Evolutionary conservation across 2,888 invertebrate genomes (phyloP), one percentile per base, ranked within the genome.

Genomic region (Hyalella azteca): DNA sequence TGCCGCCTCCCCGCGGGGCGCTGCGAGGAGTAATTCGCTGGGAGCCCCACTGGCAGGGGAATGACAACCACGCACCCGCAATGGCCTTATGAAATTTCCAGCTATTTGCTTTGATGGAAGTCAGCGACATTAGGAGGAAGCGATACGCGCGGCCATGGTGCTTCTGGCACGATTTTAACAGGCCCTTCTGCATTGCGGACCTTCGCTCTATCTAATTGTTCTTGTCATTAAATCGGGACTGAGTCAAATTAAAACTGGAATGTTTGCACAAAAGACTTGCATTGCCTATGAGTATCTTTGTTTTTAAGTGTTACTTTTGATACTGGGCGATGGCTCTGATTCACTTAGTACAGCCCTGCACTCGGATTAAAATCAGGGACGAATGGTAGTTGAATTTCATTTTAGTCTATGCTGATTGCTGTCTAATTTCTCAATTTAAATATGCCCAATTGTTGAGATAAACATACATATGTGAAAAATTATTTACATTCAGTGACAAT

Each of bases 41-140:
- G 36, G 15, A 15, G 13, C n/a, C 66, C 36, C 29, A 32, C 19
- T 15, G n/a, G 5, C 7, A 5, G 19, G 66, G 29, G 66, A 66
- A 66, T 36, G 66, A 66, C n/a, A 32, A 66, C 36, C 66, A 29
- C 36, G 66, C 66, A 36, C 36, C 36, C 36, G 32, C 5, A 36
- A 32, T 66, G 19, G 66, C 32, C 3, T 36, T 5, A 5, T 36
- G 36, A 66, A 66, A 66, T 66, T 54, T 54, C 66, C 13, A 66
- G 36, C 36, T 66, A 66, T 66, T 32, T 29, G 66, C 66, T 36
- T 66, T n/a, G 29, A 66, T 66, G 66, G 36, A 36, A 29, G 66
- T 32, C 19, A 36, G 5, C 7, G 36, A 22, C 66, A 15, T n/a
- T 66, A 36, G 36, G 66, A 32, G 36, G n/a, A 36, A 66, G 66